Percentiles rank a stretch among this genome's conserved stretches.
Evolutionary conservation across 2,888 invertebrate genomes (phyloP).

Genomic region (Drosophila percnosoma): DNA sequence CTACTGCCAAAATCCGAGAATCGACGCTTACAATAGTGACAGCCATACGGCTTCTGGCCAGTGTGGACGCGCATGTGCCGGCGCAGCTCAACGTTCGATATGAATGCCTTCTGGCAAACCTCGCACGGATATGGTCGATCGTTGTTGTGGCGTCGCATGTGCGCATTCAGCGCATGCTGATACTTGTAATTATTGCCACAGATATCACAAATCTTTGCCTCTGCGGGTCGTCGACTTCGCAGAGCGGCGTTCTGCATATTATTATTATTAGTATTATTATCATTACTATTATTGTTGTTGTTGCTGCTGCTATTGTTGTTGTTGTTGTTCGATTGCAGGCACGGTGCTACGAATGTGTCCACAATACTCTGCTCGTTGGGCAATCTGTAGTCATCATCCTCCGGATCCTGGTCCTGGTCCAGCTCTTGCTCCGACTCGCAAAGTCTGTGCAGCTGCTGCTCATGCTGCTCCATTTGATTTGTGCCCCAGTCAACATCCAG

Average conservation of each 20-base stretch:
- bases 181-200: slow-evolving; percentile 85
- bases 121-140: slow-evolving; percentile 83
- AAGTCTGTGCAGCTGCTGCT: background rate
- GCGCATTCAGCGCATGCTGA: slow-evolving; percentile 83
- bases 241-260: slow-evolving; percentile 3
- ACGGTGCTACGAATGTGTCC: slow-evolving; percentile 5
- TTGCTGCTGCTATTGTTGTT: slow-evolving; percentile 4
- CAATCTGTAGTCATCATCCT: slow-evolving; percentile 37
- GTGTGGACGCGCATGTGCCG: slow-evolving; percentile 85
- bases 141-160: slow-evolving; percentile 84
- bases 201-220: slow-evolving; percentile 83
- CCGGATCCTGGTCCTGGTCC: slow-evolving; percentile 10
- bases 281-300: slow-evolving; percentile 5
- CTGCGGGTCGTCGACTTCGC: slow-evolving; percentile 44
- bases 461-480: slow-evolving; percentile 21
- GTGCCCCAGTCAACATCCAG: slow-evolving; percentile 44
- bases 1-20: slow-evolving; percentile 85
- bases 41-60: slow-evolving; percentile 84
- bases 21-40: slow-evolving; percentile 82
- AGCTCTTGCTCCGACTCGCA: slow-evolving; percentile 21
- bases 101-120: slow-evolving; percentile 84
- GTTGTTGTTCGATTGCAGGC: slow-evolving; percentile 21
- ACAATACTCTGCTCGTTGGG: slow-evolving; percentile 18
- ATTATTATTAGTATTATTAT: background rate
- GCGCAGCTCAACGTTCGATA: slow-evolving; percentile 83